Evolutionary conservation across 1,140 invertebrate species (phyloP).

Genomic region (Polypedilum vanderplanki): DNA sequence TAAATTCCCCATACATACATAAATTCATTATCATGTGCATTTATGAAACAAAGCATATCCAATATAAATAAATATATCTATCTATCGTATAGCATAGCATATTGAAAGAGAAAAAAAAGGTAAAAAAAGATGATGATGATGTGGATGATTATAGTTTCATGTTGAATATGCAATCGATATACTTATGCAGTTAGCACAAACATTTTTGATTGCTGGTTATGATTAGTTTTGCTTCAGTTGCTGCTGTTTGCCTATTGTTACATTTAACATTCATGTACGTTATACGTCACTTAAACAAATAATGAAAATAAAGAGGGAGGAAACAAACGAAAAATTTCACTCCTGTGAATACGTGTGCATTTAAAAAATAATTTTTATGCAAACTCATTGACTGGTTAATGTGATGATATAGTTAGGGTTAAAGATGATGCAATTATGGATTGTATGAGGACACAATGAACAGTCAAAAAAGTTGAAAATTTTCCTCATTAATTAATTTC

Average conservation of each 20-base stretch:
- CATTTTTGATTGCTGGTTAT: constrained; percentile 23
- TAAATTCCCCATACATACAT: too few species aligned
- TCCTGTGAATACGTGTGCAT: too few species aligned
- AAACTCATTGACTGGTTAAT: constrained; percentile 26
- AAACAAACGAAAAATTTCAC: neutral
- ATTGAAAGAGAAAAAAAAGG: too few species aligned
- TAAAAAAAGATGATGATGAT: neutral
- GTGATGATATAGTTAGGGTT: neutral
- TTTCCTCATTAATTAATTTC: too few species aligned
- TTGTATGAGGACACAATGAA: too few species aligned
- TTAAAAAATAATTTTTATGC: neutral
- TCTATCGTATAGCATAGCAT: too few species aligned
- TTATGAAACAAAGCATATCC: too few species aligned
- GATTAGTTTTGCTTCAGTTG: constrained; percentile 25
- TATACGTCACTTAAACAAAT: neutral
- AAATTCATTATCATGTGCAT: too few species aligned
- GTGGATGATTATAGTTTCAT: neutral
- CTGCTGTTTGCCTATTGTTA: neutral
- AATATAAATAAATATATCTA: too few species aligned
- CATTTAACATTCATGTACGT: too few species aligned
- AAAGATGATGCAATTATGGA: too few species aligned
- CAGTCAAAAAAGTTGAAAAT: too few species aligned
- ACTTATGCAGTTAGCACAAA: constrained; percentile 1
- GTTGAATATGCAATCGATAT: neutral
- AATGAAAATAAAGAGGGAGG: neutral